A percentile compares a stretch with the other conserved stretches of the same genome.
These are phyloP conservation scores for Genyomyrus donnyi DNA, from an alignment of 2,113 vertebrate genomes.

Conservation along the genomic window DNA sequence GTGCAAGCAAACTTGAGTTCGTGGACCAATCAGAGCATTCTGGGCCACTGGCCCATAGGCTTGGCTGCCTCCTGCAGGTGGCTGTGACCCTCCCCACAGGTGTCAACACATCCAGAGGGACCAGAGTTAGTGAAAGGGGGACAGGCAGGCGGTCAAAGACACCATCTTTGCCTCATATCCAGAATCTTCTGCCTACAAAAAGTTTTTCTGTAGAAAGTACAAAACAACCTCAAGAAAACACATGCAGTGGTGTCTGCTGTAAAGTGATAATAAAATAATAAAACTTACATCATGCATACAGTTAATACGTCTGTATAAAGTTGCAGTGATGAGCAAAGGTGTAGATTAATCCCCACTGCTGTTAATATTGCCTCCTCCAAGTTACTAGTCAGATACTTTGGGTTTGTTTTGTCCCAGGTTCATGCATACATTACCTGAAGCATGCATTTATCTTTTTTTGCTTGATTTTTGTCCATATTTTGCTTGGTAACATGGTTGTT, in stretches of 20 bases:
- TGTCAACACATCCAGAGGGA: background rate
- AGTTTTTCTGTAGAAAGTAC: background rate
- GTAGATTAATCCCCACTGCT: background rate
- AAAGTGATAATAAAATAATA: background rate
- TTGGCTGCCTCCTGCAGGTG: background rate
- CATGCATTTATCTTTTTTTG: background rate
- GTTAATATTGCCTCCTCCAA: background rate
- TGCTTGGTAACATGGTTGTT: background rate
- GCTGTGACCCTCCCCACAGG: background rate
- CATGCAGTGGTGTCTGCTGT: background rate
- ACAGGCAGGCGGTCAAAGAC: background rate
- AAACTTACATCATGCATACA: background rate
- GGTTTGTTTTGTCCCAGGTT: background rate
- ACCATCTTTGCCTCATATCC: background rate
- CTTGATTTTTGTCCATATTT: background rate
- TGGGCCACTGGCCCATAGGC: background rate
- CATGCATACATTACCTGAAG: constrained; percentile 7
- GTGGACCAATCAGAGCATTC: background rate
- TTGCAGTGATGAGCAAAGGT: background rate
- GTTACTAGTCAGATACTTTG: background rate
- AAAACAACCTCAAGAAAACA: background rate
- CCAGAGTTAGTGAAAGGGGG: background rate
- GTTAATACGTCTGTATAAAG: background rate
- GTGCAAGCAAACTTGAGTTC: background rate
- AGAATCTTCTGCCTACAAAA: background rate